Base-by-base conservation (phyloP, 2,797 vertebrate species). In the Lateolabrax maculatus region DNA sequence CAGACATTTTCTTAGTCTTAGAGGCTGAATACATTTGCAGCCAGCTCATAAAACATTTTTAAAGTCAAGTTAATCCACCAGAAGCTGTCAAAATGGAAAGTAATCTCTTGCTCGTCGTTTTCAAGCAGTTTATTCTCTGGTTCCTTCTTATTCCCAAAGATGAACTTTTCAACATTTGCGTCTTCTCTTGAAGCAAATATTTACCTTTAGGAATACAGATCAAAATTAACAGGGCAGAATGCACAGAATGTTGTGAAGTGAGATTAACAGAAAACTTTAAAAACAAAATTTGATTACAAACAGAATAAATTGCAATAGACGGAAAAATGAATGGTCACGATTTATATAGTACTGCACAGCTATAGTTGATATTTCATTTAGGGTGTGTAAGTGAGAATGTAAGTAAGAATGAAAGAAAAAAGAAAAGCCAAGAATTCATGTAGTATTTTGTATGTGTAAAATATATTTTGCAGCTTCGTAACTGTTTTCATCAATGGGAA, bases 31-130 rank as follows among this genome's bases (percentile, higher is more conserved):
- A 73, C 41, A 31, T 79, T 79, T 82, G 64, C 13, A 65, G 60
- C 74, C 37, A 51, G 51, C 62, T 87, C 69, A 64, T 72, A 49
- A 87, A 27, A 34, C 53, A 25, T 15, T 74, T 81, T 82, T 57
- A 79, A 85, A 84, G 74, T 82, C 7, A 0, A 71, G 63, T 57
- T 84, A 80, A 83, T 81, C 78, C 75, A 67, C 44, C 43, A 74
- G 79, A 83, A 77, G n/a, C 49, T 80, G 84, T 84, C 80, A 71
- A 77, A 85, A 81, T 71, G 43, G 56, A 84, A 81, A 79, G 56
- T 75, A 73, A 83, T 84, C 61, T 80, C 44, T 78, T 69, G 55
- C 58, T 77, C 44, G n/a, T 73, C 21, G 1, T 69, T 67, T 67
- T 81, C 44, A 61, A 71, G 56, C 43, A 19, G 25, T 85, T 77